Conservation (phyloP, 2,888 invertebrate genomes). For the Sarcophaga caerulescens region DNA sequence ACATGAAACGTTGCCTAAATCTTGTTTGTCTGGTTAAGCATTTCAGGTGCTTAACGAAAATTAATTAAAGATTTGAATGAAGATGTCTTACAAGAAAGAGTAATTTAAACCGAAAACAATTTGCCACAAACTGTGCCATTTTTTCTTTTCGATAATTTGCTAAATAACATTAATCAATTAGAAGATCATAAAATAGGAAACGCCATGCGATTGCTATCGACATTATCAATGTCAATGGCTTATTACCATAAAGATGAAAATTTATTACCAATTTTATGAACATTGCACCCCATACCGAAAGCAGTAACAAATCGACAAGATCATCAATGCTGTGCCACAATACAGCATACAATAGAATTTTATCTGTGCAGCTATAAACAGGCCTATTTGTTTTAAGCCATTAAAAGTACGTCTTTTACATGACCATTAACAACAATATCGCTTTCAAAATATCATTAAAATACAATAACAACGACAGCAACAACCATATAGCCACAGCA, state of each 20-base stretch:
- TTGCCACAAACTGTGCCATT: too few species aligned
- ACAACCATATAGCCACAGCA: too few species aligned
- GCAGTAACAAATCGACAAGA: background rate
- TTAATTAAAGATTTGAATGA: too few species aligned
- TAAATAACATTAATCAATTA: too few species aligned
- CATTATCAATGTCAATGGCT: slow-evolving; percentile 34
- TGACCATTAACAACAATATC: slow-evolving; percentile 59
- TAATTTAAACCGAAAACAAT: too few species aligned
- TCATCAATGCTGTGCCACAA: background rate
- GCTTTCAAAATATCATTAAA: slow-evolving; percentile 54
- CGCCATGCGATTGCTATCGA: background rate
- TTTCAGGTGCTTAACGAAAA: too few species aligned
- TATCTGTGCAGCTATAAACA: background rate
- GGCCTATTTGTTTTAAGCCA: too few species aligned
- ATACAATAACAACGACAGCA: slow-evolving; percentile 30
- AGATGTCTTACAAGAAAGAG: too few species aligned
- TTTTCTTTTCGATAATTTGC: too few species aligned
- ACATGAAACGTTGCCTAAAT: too few species aligned
- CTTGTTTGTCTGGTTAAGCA: too few species aligned
- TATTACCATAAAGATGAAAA: slow-evolving; percentile 38
- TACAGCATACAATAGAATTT: background rate
- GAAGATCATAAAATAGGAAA: too few species aligned
- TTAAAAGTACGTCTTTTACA: background rate
- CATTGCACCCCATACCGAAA: background rate
- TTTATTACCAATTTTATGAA: slow-evolving; percentile 40